A percentile compares a stretch with the other conserved stretches of the same genome.
These are phyloP conservation scores for Leucophora obtusa DNA, from an alignment of 2,888 invertebrate species.

Conservation along the genomic window DNA sequence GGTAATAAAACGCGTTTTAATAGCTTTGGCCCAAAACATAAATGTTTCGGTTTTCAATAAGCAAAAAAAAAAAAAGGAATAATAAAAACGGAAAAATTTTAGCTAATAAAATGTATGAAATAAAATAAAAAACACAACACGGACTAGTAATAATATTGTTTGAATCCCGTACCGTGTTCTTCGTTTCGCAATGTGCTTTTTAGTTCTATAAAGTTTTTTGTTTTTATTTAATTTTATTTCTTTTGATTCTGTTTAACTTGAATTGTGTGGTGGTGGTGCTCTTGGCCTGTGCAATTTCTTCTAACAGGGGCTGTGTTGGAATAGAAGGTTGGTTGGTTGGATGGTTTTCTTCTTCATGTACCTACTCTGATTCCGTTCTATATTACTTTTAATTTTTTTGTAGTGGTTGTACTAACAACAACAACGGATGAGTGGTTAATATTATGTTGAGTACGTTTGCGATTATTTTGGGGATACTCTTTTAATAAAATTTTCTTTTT, in stretches of 20 bases:
- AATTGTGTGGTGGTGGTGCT: neutral
- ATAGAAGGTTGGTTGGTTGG: neutral
- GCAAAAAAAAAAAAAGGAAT: constrained; percentile 8
- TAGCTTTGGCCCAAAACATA: constrained; percentile 17
- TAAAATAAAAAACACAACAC: no score
- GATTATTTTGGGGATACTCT: neutral
- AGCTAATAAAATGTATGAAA: no score
- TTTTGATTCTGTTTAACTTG: constrained; percentile 3
- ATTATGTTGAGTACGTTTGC: neutral
- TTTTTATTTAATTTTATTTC: neutral
- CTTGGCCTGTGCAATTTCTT: constrained; percentile 1
- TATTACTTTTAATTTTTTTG: neutral
- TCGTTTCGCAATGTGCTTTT: constrained; percentile 44
- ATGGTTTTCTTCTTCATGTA: neutral
- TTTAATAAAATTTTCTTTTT: constrained; percentile 1
- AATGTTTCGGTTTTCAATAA: constrained; percentile 23
- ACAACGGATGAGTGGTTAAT: neutral
- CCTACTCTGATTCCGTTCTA: neutral
- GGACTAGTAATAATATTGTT: constrained; percentile 8
- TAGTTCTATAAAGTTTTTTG: constrained; percentile 27
- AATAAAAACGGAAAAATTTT: constrained; percentile 2
- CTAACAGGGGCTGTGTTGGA: neutral
- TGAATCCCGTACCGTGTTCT: constrained; percentile 46
- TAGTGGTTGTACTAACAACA: neutral
- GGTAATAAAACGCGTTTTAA: constrained; percentile 35